phyloP scores from a whole-genome alignment of 2,113 vertebrate genomes.

The human region DNA sequence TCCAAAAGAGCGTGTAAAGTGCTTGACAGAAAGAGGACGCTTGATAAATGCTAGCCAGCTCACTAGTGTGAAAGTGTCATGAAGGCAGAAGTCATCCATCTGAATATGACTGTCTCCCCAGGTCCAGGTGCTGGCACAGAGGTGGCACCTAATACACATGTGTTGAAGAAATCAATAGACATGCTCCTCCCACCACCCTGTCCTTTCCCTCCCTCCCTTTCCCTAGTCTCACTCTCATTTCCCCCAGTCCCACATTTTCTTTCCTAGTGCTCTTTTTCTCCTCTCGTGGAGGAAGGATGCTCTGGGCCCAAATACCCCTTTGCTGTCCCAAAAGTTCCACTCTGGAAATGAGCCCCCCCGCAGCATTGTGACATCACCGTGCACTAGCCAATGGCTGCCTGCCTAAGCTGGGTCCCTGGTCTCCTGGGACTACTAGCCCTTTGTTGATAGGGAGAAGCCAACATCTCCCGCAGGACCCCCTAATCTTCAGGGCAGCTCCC shows the following conservation, averaged over 20 bases:
- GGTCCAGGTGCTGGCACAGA: not conserved
- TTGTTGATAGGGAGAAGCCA: not conserved
- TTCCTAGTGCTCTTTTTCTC: not conserved
- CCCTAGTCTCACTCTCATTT: not conserved
- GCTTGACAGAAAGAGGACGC: not conserved
- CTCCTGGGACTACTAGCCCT: not conserved
- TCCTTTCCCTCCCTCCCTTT: not conserved
- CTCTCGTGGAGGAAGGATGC: not conserved
- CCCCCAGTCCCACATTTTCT: not conserved
- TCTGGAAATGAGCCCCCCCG: not conserved
- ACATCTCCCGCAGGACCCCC: not conserved
- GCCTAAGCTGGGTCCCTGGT: not conserved
- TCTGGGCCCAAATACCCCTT: not conserved
- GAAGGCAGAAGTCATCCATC: not conserved
- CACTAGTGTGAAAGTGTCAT: no score
- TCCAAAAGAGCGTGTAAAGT: not conserved
- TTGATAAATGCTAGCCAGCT: not conserved
- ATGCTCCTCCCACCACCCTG: not conserved
- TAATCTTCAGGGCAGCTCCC: not conserved
- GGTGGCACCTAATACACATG: no score
- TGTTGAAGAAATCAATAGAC: not conserved
- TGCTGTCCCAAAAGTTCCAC: not conserved
- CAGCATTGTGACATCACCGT: constrained; percentile 61
- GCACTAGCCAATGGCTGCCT: constrained; percentile 17
- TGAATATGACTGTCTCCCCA: rapidly evolving